Base-by-base conservation (phyloP, 2,888 invertebrate genomes). In the Tinea trinotella region DNA sequence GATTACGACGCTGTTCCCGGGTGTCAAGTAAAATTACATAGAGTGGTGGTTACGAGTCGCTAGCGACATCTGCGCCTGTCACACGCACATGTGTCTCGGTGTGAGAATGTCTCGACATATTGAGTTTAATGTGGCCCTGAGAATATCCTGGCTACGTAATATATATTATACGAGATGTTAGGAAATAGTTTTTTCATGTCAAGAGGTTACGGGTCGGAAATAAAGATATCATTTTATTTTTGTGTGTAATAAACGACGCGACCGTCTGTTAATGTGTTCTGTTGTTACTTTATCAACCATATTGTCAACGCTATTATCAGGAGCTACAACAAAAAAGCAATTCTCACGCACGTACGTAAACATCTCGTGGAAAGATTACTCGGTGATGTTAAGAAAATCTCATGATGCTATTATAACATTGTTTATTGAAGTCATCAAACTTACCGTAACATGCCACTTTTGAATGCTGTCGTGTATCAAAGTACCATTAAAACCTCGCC, bases 401-500 rank as follows among this genome's bases (percentile, higher is more conserved):
- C 7, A 13, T 40, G 13, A 40, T 15, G 40, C 40, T 40, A 13
- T 40, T 30, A 19, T 19, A 19, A 17, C 46, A 9, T 46, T 17
- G 46, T 46, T n/a, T 46, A 46, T 46, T 19, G 19, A 2, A 46
- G 10, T 10, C 19, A 46, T 54, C 30, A 40, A 17, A 24, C 36
- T 15, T 22, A 58, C 60, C 61, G 64, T 68, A 72, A 46, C 46
- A 46, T 46, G 46, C 46, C 76, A 82, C 79, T 80, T 81, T 80
- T 80, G 72, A 76, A 76, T 78, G 71, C 76, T 72, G 79, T 78
- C 74, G 72, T 71, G 71, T 76, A 83, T 82, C 76, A 79, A 80
- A 83, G 85, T 80, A 77, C 75, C 74, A 82, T 82, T 82, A 83
- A 81, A 77, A 71, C 80, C 77, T 75, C 79, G 72, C 68, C 82